Base-by-base conservation (phyloP, 1,140 invertebrate species). In the Chironomus striatipennis region DNA sequence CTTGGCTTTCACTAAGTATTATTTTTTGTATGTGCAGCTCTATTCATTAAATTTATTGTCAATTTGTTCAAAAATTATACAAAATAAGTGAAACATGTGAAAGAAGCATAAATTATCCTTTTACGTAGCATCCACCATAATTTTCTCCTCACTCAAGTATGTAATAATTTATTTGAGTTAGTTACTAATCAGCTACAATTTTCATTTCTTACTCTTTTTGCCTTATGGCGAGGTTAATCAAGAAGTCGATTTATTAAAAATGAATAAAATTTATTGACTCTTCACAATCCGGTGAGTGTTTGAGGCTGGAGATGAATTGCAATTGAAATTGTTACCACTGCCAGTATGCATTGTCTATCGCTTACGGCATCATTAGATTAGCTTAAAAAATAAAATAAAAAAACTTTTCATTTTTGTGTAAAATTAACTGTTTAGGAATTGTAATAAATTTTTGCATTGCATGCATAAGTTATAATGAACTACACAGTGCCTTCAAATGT, bases 371-470 rank as follows among this genome's bases (percentile, higher is more conserved):
- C 15, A n/a, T 15, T 57, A 57, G n/a, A 57, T 15, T 57, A 57
- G 12, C 5, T 57, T 5, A 5, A n/a, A n/a, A n/a, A n/a, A n/a
- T n/a, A n/a, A n/a, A n/a, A n/a, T n/a, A n/a, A n/a, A n/a, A n/a
- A n/a, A 57, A 5, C 12, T 57, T 57, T 15, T 12, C 47, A 57
- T n/a, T n/a, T 57, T 57, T 57, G 47, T n/a, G 47, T 34, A 34
- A 12, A n/a, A 57, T 57, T 57, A 57, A 57, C 47, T 57, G 47
- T 57, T 57, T 57, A 57, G 47, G 47, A 57, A 57, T 57, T 57
- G 47, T n/a, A 57, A 57, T 57, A 57, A 57, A 57, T 57, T 57
- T 57, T 12, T n/a, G 24, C 9, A 57, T 57, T 57, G 47, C 47
- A 57, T 57, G 12, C 47, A 57, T 34, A 34, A n/a, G 5, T 57